phyloP scores from a whole-genome alignment of 2,797 vertebrate species.

The Poeciliopsis infans region DNA sequence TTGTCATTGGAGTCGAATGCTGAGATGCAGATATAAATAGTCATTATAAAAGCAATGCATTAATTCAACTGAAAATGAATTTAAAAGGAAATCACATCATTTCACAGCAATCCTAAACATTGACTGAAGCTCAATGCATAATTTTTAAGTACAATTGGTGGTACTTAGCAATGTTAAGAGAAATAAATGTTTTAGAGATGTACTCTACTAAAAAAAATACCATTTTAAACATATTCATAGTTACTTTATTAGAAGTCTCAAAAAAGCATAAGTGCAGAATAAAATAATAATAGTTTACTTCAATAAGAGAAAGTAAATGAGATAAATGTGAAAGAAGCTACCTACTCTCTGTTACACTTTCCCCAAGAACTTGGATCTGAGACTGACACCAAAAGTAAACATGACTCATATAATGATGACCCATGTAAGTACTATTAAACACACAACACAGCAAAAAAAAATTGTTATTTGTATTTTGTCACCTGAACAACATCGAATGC shows the following conservation, averaged over 20 bases:
- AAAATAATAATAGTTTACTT: neutral
- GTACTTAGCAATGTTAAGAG: neutral
- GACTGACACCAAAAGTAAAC: neutral
- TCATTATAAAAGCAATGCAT: conserved; percentile 17
- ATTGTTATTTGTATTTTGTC: neutral
- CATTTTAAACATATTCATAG: neutral
- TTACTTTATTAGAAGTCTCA: neutral
- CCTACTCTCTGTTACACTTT: neutral
- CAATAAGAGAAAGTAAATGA: neutral
- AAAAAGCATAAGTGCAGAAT: neutral
- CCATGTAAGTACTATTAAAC: neutral
- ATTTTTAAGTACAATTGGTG: neutral
- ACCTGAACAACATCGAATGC: neutral
- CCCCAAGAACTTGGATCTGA: neutral
- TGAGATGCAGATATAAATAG: conserved; percentile 2
- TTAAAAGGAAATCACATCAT: neutral
- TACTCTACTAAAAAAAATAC: neutral
- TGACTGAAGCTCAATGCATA: neutral
- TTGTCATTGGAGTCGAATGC: conserved; percentile 44
- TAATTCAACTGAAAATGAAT: neutral
- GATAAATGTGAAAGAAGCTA: neutral
- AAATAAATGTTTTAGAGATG: neutral
- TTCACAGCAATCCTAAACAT: neutral
- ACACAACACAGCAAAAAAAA: no score
- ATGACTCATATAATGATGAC: neutral